A percentile compares a stretch with the other conserved stretches of the same genome.
Conservation (phyloP, 2,797 vertebrate genomes). For the Fistularia commersonii region DNA sequence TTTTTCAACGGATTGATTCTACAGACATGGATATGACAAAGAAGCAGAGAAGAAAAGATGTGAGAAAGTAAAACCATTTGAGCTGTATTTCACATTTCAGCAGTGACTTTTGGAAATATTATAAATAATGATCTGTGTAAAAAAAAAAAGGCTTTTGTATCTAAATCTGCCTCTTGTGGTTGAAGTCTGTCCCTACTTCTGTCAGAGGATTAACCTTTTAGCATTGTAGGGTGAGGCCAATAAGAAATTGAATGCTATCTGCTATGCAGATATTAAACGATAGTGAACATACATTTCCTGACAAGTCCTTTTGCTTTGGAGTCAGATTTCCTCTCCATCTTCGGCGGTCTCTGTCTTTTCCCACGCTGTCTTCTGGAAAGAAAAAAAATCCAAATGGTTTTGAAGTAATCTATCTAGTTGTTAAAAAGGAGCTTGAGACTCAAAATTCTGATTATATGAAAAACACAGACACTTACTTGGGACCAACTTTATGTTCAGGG, state of each 20-base stretch:
- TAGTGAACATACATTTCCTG: conserved; percentile 66
- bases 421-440: neutral
- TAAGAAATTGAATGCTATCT: neutral
- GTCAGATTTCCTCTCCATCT: conserved; percentile 37
- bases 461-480: conserved; percentile 53
- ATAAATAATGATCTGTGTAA: no score
- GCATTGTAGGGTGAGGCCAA: no score
- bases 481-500: conserved; percentile 46
- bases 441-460: neutral
- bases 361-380: conserved; percentile 42
- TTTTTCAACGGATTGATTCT: no score
- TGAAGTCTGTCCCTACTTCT: no score
- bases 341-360: conserved; percentile 40
- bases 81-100: no score
- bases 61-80: no score
- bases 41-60: no score
- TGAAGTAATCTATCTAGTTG: neutral
- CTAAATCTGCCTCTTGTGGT: no score
- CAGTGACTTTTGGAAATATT: no score
- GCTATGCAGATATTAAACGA: fast-evolving
- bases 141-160: no score
- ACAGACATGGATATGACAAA: no score
- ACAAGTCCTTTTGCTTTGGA: conserved; percentile 64
- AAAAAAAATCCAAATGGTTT: neutral
- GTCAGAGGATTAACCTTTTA: no score